These are phyloP conservation scores for Talpa occidentalis DNA, from an alignment of 2,113 vertebrate genomes.

Conservation along the genomic window DNA sequence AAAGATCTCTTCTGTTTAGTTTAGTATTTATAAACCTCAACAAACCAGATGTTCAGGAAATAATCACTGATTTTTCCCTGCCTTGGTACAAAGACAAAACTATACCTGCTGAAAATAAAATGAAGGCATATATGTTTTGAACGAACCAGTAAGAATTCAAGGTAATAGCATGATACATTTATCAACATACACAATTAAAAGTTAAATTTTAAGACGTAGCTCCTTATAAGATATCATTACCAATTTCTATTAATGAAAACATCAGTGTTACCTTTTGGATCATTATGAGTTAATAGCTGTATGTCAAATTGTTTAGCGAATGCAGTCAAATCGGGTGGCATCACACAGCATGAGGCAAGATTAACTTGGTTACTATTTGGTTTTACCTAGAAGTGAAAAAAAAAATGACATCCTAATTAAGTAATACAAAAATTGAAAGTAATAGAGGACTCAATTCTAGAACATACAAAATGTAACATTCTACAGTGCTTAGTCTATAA, in stretches of 20 bases:
- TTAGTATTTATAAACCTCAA: slow-evolving; percentile 33
- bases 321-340: slow-evolving; percentile 98
- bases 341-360: slow-evolving; percentile 98
- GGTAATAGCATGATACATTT: neutral
- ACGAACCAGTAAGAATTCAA: neutral
- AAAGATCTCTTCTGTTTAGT: neutral
- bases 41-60: neutral
- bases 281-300: slow-evolving; percentile 97
- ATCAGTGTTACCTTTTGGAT: slow-evolving; percentile 93
- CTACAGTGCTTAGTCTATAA: slow-evolving; percentile 7
- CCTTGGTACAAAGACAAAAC: slow-evolving; percentile 18
- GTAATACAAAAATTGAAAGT: neutral
- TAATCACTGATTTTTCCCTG: neutral
- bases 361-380: slow-evolving; percentile 99
- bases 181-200: slow-evolving; percentile 37
- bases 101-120: slow-evolving; percentile 42
- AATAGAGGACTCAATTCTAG: slow-evolving; percentile 38
- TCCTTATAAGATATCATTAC: slow-evolving; percentile 22
- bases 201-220: slow-evolving; percentile 29
- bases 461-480: slow-evolving; percentile 21
- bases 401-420: slow-evolving; percentile 19
- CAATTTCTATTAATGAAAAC: neutral
- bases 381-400: slow-evolving; percentile 91
- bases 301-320: slow-evolving; percentile 98
- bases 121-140: neutral